Percentiles rank a stretch among this genome's conserved stretches.
These are phyloP conservation scores for Willowsia nigromaculata DNA, from an alignment of 2,888 invertebrate species.

Conservation along the genomic window DNA sequence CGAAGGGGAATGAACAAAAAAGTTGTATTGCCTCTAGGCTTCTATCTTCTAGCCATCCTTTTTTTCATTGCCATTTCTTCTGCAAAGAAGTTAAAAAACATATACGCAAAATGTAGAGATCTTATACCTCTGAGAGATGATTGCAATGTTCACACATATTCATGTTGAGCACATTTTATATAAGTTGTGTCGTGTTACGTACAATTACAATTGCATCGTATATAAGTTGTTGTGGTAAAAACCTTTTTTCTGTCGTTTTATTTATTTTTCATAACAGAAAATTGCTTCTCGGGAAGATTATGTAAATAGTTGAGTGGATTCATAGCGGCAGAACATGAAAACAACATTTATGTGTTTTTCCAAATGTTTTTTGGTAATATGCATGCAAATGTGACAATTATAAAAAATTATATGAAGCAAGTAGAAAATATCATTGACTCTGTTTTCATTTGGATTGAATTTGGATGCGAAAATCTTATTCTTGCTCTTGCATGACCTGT, in stretches of 20 bases:
- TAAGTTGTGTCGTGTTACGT: too few species aligned
- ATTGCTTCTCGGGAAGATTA: not conserved
- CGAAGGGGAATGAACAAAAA: conserved; percentile 62
- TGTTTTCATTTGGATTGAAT: not conserved
- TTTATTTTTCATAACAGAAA: conserved; percentile 46
- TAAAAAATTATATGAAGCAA: not conserved
- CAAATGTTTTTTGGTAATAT: not conserved
- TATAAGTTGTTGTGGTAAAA: conserved; percentile 17
- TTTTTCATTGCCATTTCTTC: conserved; percentile 59
- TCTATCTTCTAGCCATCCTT: conserved; percentile 24
- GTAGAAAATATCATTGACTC: not conserved
- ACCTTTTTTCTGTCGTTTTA: not conserved
- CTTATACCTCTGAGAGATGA: not conserved
- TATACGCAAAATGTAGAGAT: too few species aligned
- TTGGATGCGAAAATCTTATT: not conserved
- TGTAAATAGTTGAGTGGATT: conserved; percentile 45
- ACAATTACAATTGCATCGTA: too few species aligned
- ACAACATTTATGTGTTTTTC: conserved; percentile 13
- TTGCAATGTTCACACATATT: not conserved
- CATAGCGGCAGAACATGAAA: not conserved
- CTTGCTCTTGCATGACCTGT: conserved; percentile 42
- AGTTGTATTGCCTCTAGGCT: conserved; percentile 60
- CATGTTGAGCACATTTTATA: not conserved
- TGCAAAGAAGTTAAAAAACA: not conserved
- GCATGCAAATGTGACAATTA: conserved; percentile 20